phyloP scores from a whole-genome alignment of 1,140 invertebrate genomes.

The Neodiprion lecontei region DNA sequence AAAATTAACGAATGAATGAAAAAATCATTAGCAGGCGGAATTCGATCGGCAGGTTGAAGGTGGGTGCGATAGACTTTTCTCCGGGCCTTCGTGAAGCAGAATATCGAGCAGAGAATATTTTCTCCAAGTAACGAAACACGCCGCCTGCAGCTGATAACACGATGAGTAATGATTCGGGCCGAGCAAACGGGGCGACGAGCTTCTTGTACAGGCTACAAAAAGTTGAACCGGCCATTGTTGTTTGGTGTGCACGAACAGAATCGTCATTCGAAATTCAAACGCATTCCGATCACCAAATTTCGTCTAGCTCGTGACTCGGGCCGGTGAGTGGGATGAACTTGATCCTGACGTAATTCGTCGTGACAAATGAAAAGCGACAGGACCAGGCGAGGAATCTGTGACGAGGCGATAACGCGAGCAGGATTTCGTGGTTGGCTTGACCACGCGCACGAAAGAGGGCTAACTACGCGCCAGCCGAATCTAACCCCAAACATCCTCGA shows the following conservation, averaged over 20 bases:
- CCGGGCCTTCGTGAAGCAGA: no score
- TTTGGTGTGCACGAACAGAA: neutral
- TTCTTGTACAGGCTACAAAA: neutral
- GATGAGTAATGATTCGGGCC: no score
- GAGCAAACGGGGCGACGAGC: neutral
- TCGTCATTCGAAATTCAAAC: neutral
- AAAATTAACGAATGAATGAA: no score
- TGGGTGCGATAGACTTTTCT: no score
- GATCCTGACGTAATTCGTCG: no score
- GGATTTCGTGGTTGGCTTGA: conserved; percentile 20
- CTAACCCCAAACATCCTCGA: conserved; percentile 36
- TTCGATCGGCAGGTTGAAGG: no score
- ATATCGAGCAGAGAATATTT: no score
- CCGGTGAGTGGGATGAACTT: no score
- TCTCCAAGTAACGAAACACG: no score
- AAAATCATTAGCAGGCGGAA: no score
- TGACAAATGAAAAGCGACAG: neutral
- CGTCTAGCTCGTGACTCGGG: no score
- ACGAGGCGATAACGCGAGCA: conserved; percentile 8
- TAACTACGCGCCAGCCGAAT: conserved; percentile 32
- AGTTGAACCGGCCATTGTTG: conserved; percentile 1
- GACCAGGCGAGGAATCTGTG: neutral
- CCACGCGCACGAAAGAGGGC: conserved; percentile 41
- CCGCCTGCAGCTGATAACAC: no score
- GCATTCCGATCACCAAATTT: neutral